A percentile compares a stretch with the other conserved stretches of the same genome.
Conservation (phyloP, 2,888 invertebrate genomes). For the Scelioninae gen. 1 region DNA sequence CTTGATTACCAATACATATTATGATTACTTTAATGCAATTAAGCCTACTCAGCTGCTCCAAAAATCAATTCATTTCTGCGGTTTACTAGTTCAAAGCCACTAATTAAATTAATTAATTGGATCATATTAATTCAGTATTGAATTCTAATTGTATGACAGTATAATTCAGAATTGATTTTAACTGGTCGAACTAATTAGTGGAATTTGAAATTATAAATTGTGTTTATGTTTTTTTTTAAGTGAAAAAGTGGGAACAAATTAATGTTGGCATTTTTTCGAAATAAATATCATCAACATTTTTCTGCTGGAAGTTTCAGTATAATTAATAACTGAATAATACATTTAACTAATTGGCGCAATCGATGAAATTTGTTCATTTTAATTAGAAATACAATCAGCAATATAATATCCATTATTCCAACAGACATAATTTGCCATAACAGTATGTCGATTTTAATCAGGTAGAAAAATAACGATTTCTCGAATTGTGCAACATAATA, state of each 20-base stretch:
- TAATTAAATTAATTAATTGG: background rate
- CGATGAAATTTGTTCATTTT: too few species aligned
- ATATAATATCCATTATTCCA: too few species aligned
- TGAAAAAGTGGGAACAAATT: too few species aligned
- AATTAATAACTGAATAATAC: too few species aligned
- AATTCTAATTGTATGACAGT: background rate
- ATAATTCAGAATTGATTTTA: background rate
- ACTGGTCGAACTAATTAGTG: background rate
- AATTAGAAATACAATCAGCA: too few species aligned
- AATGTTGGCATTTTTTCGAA: too few species aligned
- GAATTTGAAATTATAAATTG: background rate
- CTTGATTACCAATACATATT: conserved; percentile 1
- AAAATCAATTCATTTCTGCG: background rate
- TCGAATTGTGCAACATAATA: conserved; percentile 29
- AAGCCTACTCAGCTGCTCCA: background rate
- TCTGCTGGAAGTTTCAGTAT: too few species aligned
- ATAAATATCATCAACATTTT: too few species aligned
- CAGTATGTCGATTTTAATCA: too few species aligned
- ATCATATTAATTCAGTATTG: background rate
- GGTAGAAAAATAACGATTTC: conserved; percentile 4
- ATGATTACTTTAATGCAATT: background rate
- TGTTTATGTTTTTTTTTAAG: too few species aligned
- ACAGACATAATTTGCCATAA: too few species aligned
- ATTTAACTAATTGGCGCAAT: too few species aligned
- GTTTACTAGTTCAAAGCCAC: background rate